Percentiles rank a stretch among this genome's conserved stretches.
Conservation (phyloP, 2,113 vertebrate species). For the Chitala chitala region DNA sequence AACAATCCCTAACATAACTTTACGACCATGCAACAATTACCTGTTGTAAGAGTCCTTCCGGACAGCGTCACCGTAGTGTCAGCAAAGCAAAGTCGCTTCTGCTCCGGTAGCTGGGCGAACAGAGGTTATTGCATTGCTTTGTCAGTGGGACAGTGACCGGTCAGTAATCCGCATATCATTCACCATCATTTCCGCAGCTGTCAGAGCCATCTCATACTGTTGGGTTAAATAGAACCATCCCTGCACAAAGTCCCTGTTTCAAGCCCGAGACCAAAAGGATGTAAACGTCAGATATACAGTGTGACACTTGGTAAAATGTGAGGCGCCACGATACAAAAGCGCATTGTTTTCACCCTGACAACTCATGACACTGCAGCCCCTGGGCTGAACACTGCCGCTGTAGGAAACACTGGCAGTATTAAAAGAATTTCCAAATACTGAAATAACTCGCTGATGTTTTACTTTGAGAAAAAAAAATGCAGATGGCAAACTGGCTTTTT, state of each 20-base stretch:
- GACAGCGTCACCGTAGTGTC: neutral
- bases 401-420: neutral
- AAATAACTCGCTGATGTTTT: too few relatives aligned
- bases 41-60: conserved; percentile 1
- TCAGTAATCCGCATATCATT: conserved; percentile 23
- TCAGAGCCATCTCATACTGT: conserved; percentile 23
- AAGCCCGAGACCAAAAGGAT: neutral
- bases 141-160: neutral
- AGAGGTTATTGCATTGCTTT: conserved; percentile 33
- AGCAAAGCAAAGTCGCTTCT: neutral
- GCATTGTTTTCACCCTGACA: neutral
- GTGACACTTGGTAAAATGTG: too few relatives aligned
- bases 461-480: too few relatives aligned
- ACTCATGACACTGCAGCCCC: neutral
- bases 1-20: too few relatives aligned
- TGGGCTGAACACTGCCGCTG: neutral
- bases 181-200: conserved; percentile 23
- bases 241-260: conserved; percentile 15
- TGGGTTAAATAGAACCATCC: conserved; percentile 1
- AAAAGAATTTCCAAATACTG: neutral
- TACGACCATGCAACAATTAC: too few relatives aligned
- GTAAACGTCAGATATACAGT: conserved; percentile 1
- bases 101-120: conserved; percentile 20
- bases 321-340: neutral
- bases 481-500: too few relatives aligned